A percentile compares a stretch with the other conserved stretches of the same genome.
These are phyloP conservation scores for Zygothrica quintamaculata DNA, from an alignment of 2,888 invertebrate species.

Conservation along the genomic window DNA sequence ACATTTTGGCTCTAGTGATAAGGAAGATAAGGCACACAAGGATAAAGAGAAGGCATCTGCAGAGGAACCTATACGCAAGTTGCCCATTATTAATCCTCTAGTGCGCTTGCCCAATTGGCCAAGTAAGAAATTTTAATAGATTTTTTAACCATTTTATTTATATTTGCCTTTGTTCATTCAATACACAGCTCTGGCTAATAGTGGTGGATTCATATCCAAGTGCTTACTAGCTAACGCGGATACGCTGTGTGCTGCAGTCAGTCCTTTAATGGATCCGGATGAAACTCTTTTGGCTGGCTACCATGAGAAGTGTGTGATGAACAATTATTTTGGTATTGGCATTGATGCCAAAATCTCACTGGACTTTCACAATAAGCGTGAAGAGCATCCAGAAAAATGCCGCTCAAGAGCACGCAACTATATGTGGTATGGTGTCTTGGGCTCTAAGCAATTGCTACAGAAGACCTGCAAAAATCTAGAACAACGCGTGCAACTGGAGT, in stretches of 20 bases:
- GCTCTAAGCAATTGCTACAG: conserved; percentile 92
- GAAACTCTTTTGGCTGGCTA: conserved; percentile 94
- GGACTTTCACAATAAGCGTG: conserved; percentile 98
- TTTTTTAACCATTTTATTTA: neutral
- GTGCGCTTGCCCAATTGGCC: conserved; percentile 95
- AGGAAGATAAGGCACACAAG: conserved; percentile 82
- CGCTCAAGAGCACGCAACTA: conserved; percentile 96
- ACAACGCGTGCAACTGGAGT: conserved; percentile 96
- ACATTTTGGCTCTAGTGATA: conserved; percentile 76
- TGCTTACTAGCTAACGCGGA: conserved; percentile 98
- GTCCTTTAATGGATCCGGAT: conserved; percentile 96
- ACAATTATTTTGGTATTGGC: conserved; percentile 99
- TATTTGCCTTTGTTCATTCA: neutral
- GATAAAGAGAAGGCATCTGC: conserved; percentile 77
- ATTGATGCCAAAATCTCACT: conserved; percentile 98
- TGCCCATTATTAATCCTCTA: conserved; percentile 95
- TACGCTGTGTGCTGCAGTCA: conserved; percentile 97
- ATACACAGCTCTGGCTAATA: conserved; percentile 86
- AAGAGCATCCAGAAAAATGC: conserved; percentile 98
- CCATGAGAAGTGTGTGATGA: conserved; percentile 98
- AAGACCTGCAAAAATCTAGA: conserved; percentile 98
- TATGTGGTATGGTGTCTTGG: conserved; percentile 95
- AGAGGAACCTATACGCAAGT: conserved; percentile 88
- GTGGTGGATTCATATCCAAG: conserved; percentile 96
- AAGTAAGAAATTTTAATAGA: conserved; percentile 85